A percentile compares a stretch with the other conserved stretches of the same genome.
Conservation (phyloP, 2,113 vertebrate species). For the Scalopus aquaticus region DNA sequence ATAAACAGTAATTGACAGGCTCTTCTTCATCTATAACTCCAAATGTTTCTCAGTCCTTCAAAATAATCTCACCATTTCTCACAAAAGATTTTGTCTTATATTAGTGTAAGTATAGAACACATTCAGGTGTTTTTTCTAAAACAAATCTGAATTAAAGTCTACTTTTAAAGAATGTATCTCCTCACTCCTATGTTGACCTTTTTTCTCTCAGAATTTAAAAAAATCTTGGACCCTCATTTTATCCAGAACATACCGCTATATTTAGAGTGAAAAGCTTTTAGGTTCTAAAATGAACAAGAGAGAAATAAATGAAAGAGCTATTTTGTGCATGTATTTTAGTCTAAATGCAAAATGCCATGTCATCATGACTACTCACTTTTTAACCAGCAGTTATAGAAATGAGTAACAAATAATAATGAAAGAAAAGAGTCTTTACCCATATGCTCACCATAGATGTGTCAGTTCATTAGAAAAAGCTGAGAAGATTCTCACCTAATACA, state of each 20-base stretch:
- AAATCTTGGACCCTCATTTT: background rate
- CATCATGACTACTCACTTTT: conserved; percentile 1
- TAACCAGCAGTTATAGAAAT: background rate
- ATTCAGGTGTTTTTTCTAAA: background rate
- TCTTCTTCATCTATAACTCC: background rate
- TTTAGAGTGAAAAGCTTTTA: conserved; percentile 5
- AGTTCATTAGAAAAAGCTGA: background rate
- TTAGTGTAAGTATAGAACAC: background rate
- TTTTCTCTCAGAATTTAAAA: conserved; percentile 30
- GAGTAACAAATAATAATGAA: background rate
- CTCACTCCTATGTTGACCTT: background rate
- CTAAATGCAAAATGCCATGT: conserved; percentile 7
- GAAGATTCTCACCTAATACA: conserved; percentile 29
- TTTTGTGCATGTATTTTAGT: background rate
- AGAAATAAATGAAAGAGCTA: background rate
- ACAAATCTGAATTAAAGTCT: background rate
- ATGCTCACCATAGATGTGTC: background rate
- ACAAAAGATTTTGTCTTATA: conserved; percentile 23
- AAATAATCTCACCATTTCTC: conserved; percentile 6
- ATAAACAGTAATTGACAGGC: background rate
- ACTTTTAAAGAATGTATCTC: background rate
- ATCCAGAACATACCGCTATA: background rate
- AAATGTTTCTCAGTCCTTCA: background rate
- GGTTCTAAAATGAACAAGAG: background rate
- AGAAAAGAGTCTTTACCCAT: background rate